A percentile compares a stretch with the other conserved stretches of the same genome.
Conservation (phyloP, 2,888 invertebrate species). For the Pseudoips prasinana region DNA sequence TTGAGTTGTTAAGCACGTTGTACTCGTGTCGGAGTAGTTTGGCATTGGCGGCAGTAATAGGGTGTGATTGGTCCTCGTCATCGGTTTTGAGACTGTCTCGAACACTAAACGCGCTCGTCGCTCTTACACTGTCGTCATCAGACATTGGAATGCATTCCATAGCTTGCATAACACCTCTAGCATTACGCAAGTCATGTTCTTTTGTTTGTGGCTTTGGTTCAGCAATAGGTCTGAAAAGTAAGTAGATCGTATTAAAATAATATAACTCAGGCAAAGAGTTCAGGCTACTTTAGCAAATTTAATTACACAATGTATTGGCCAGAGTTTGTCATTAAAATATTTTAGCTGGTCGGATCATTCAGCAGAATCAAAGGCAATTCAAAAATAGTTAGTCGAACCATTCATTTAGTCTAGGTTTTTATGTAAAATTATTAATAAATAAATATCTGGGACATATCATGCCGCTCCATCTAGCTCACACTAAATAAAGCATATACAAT, state of each 20-base stretch:
- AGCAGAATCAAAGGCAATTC: too few species aligned
- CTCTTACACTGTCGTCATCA: slow-evolving; percentile 76
- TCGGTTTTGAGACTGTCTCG: slow-evolving; percentile 77
- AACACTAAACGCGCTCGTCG: slow-evolving; percentile 75
- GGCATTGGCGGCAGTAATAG: slow-evolving; percentile 71
- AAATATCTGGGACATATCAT: too few species aligned
- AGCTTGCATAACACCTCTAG: slow-evolving; percentile 57
- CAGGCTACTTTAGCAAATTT: too few species aligned
- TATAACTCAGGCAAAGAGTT: too few species aligned
- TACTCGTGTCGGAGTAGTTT: slow-evolving; percentile 73
- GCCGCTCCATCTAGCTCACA: too few species aligned
- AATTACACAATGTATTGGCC: too few species aligned
- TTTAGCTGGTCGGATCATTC: too few species aligned
- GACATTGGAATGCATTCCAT: slow-evolving; percentile 74
- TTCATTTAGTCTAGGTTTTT: too few species aligned
- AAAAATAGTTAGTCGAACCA: too few species aligned
- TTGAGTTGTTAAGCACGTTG: slow-evolving; percentile 74
- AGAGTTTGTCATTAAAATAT: too few species aligned
- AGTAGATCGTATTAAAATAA: background rate
- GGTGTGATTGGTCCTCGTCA: slow-evolving; percentile 73
- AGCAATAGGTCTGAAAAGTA: slow-evolving; percentile 43
- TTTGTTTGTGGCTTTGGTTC: slow-evolving; percentile 54
- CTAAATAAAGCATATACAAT: too few species aligned
- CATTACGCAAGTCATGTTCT: slow-evolving; percentile 67
- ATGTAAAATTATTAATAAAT: too few species aligned